Percentiles rank a stretch among this genome's conserved stretches.
Conservation (phyloP, 2,113 vertebrate species). For the Chamaea fasciata region DNA sequence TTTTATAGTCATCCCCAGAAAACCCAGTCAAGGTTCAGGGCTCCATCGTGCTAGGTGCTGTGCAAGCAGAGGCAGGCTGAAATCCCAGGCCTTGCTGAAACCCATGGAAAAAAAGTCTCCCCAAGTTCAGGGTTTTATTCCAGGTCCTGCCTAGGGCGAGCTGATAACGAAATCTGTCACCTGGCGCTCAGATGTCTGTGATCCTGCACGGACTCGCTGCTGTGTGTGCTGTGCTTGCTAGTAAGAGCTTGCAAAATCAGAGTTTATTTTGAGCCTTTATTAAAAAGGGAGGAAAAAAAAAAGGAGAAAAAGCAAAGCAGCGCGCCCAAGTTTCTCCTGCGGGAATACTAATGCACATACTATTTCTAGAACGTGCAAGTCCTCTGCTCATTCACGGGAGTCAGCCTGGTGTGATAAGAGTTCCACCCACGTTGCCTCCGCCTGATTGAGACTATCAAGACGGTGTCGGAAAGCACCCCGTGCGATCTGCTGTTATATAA, state of each 20-base stretch:
- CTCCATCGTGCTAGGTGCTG: not conserved
- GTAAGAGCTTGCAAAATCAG: not conserved
- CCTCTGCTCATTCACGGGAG: slow-evolving; percentile 20
- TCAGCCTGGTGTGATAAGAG: slow-evolving; percentile 10
- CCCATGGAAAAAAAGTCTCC: not conserved
- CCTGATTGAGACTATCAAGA: slow-evolving; percentile 38
- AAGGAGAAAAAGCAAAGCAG: not conserved
- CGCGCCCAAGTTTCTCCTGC: not conserved
- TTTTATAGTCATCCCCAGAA: not conserved
- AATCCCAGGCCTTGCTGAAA: not conserved
- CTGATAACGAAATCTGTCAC: not conserved
- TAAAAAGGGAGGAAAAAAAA: not conserved
- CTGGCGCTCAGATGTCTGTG: not conserved
- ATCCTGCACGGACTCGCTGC: not conserved
- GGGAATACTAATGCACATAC: not conserved
- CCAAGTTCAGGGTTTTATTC: not conserved
- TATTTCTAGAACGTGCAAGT: slow-evolving; percentile 26
- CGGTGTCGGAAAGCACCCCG: not conserved
- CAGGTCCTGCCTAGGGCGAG: slow-evolving; percentile 12
- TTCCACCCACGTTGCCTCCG: slow-evolving; percentile 31
- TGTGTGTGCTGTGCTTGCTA: not conserved
- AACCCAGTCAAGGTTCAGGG: not conserved
- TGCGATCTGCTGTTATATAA: not conserved
- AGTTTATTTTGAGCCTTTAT: slow-evolving; percentile 24
- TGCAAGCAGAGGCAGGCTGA: slow-evolving; percentile 22